phyloP scores from a whole-genome alignment of 2,113 vertebrate genomes.

The Strigops habroptila region DNA sequence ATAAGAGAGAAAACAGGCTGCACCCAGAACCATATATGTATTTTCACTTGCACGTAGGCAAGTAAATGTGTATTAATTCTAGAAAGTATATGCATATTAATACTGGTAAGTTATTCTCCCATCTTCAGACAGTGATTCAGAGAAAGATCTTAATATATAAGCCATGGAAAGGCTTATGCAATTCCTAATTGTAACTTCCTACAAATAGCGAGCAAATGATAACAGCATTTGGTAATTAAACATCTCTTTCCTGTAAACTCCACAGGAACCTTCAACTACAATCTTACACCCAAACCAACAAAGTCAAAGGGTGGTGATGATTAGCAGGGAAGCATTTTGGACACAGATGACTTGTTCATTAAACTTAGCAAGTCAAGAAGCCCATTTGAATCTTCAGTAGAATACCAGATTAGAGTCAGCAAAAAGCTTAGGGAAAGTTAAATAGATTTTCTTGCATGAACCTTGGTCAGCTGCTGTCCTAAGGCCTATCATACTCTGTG shows the following conservation, averaged over 20 bases:
- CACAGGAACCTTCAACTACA: background rate
- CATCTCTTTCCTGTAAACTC: background rate
- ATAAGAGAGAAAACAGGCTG: background rate
- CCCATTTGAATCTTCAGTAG: background rate
- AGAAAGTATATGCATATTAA: background rate
- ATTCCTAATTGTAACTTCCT: background rate
- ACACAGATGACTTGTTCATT: background rate
- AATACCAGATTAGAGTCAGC: background rate
- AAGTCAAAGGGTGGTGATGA: background rate
- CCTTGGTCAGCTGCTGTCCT: background rate
- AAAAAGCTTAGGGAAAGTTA: background rate
- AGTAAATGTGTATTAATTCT: background rate
- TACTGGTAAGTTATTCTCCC: background rate
- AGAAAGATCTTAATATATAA: background rate
- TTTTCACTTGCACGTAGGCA: background rate
- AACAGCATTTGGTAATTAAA: background rate
- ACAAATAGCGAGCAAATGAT: background rate
- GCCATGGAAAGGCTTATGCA: background rate
- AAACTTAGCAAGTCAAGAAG: background rate
- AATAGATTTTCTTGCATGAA: background rate
- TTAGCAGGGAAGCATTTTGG: background rate
- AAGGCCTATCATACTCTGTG: no score
- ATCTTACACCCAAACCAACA: background rate
- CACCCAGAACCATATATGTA: background rate
- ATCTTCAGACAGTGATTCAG: background rate